A percentile compares a stretch with the other conserved stretches of the same genome.
These are phyloP conservation scores for Lepidurus arcticus DNA, from an alignment of 1,140 invertebrate species.

Conservation along the genomic window DNA sequence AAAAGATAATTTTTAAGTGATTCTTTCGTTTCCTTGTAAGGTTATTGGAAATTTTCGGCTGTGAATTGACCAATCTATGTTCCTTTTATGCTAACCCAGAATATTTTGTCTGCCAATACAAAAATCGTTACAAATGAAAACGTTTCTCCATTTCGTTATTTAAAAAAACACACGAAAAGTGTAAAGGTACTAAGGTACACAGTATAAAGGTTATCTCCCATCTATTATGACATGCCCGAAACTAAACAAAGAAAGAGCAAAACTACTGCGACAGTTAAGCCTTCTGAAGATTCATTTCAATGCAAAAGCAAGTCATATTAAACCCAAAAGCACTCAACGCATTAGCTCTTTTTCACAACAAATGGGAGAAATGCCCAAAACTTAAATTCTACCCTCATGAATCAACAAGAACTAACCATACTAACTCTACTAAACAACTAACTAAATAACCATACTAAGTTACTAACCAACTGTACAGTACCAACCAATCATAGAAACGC, in stretches of 20 bases:
- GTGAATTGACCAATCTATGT: neutral
- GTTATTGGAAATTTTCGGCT: neutral
- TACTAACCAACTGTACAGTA: neutral
- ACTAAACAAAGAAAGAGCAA: no score
- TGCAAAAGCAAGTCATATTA: no score
- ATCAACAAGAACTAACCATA: neutral
- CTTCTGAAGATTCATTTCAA: no score
- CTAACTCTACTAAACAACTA: neutral
- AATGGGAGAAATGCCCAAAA: neutral
- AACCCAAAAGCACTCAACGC: neutral
- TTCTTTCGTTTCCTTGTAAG: neutral
- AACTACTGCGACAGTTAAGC: no score
- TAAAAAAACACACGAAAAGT: neutral
- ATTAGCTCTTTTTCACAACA: neutral
- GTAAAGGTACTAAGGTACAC: no score
- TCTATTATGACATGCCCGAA: no score
- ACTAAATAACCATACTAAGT: neutral
- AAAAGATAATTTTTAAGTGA: neutral
- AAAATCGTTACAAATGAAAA: neutral
- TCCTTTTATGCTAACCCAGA: neutral
- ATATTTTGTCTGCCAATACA: neutral
- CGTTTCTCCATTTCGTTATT: neutral
- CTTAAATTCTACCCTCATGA: neutral
- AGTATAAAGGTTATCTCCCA: no score
- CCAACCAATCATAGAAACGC: neutral